Percentiles rank a stretch among this genome's conserved stretches.
phyloP scores from a whole-genome alignment of 1,140 invertebrate genomes.

The Lepidurus couesii region DNA sequence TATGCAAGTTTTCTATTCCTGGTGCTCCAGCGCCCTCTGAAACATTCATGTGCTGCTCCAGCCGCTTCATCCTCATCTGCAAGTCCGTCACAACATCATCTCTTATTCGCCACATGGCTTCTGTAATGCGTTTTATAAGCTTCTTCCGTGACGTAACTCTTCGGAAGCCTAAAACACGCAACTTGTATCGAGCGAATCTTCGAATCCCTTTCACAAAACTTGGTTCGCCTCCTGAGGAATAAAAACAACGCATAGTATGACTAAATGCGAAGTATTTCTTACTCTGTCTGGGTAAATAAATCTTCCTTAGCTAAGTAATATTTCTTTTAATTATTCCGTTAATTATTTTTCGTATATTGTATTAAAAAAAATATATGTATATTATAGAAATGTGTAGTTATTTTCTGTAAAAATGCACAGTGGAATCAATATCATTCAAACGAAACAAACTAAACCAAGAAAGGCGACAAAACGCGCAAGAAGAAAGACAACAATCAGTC shows the following conservation, averaged over 20 bases:
- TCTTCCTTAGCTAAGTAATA: no score
- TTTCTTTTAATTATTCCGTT: no score
- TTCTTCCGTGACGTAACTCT: background rate
- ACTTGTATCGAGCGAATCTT: conserved; percentile 4
- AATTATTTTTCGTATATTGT: no score
- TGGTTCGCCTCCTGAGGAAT: background rate
- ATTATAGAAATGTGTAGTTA: no score
- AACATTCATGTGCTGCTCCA: conserved; percentile 21
- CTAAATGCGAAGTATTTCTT: background rate
- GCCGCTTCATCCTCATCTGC: conserved; percentile 1
- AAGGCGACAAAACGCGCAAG: background rate
- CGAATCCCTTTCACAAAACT: background rate
- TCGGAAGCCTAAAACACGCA: background rate
- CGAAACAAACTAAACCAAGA: background rate
- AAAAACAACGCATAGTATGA: background rate
- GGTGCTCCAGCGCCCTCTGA: background rate
- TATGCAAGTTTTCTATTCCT: conserved; percentile 16
- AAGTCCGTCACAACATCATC: conserved; percentile 21
- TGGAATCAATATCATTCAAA: background rate
- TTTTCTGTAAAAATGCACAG: no score
- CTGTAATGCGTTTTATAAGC: background rate
- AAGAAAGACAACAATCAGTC: background rate
- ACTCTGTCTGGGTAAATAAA: no score
- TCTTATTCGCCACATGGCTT: conserved; percentile 21
- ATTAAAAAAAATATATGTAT: no score